Conservation (phyloP, 2,797 vertebrate species). For the Cossypha polioptera region DNA sequence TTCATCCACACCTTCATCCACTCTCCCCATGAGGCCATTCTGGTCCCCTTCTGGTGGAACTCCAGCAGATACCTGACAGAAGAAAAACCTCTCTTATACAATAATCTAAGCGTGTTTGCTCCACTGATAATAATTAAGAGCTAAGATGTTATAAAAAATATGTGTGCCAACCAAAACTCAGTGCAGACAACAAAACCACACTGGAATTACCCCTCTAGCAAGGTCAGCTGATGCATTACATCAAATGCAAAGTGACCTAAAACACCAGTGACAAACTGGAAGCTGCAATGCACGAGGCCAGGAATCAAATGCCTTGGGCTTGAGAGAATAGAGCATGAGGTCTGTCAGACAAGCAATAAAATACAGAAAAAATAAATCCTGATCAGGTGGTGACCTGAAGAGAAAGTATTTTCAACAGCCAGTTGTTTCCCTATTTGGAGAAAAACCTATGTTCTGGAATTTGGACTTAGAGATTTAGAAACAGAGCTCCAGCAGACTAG, state of each 20-base stretch:
- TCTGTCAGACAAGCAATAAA: background rate
- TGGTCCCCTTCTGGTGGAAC: constrained; percentile 89
- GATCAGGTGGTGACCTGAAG: background rate
- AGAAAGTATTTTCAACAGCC: background rate
- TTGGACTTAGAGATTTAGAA: background rate
- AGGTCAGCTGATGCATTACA: background rate
- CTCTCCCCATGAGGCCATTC: constrained; percentile 94
- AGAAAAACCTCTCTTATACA: background rate
- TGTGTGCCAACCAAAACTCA: background rate
- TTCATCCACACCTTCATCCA: constrained; percentile 97
- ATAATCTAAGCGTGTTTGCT: background rate
- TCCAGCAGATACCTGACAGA: constrained; percentile 79
- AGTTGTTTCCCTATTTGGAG: background rate
- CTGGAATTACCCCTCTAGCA: background rate
- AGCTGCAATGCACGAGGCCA: background rate
- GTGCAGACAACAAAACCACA: background rate
- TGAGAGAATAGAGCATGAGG: background rate
- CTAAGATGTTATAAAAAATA: background rate
- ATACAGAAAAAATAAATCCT: background rate
- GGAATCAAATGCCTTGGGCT: background rate
- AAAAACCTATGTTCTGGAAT: background rate
- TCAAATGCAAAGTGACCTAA: background rate
- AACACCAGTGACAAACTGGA: background rate
- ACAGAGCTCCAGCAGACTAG: background rate
- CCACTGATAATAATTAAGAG: background rate